phyloP scores from a whole-genome alignment of 2,888 invertebrate genomes.

The Serripes groenlandicus region DNA sequence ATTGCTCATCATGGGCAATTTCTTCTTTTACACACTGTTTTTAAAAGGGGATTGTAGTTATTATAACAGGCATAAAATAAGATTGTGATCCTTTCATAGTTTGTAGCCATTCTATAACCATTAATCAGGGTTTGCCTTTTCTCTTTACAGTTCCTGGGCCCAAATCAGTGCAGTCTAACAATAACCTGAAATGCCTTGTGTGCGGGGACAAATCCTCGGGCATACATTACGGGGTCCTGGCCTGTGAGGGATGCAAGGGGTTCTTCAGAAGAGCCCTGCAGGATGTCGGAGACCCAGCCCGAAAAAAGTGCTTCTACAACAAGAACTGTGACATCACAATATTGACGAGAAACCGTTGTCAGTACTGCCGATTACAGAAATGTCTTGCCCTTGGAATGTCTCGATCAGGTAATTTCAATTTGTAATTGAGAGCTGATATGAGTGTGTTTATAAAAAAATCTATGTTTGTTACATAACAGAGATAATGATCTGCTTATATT shows the following conservation, averaged over 20 bases:
- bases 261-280: constrained; percentile 86
- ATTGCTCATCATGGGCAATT: no score
- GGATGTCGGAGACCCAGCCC: constrained; percentile 86
- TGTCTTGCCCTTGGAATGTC: constrained; percentile 85
- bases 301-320: constrained; percentile 86
- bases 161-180: constrained; percentile 63
- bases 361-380: constrained; percentile 85
- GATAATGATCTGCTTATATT: no score
- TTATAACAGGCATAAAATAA: no score
- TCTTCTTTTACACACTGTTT: no score
- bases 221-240: constrained; percentile 86
- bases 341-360: constrained; percentile 84
- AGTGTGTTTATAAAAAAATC: no score
- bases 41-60: no score
- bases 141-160: constrained; percentile 59
- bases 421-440: no score
- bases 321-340: constrained; percentile 86
- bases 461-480: no score
- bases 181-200: constrained; percentile 83
- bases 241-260: constrained; percentile 86
- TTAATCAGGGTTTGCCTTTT: neutral
- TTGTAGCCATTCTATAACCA: neutral
- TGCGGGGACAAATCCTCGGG: constrained; percentile 86
- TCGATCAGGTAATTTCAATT: constrained; percentile 80
- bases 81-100: neutral